phyloP scores from a whole-genome alignment of 2,113 vertebrate species.

The Corythaixoides concolor region DNA sequence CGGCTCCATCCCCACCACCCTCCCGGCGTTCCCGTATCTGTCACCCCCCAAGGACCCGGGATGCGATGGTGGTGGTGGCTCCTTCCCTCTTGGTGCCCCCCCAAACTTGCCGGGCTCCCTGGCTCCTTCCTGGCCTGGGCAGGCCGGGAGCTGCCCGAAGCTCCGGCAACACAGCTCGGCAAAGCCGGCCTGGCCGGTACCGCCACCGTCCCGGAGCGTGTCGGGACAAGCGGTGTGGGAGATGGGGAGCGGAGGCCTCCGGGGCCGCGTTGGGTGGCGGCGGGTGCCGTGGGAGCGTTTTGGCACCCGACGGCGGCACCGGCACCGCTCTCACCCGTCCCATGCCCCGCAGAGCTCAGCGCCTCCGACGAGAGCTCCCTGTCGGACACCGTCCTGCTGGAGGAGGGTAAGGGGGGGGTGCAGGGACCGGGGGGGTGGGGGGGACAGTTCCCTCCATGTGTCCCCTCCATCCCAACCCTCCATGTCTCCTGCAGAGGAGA shows the following conservation, averaged over 20 bases:
- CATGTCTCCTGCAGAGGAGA: background rate
- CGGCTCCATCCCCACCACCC: background rate
- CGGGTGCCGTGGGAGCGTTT: background rate
- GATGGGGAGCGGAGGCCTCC: background rate
- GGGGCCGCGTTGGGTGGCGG: background rate
- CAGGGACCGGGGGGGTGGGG: background rate
- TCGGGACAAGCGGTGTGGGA: slow-evolving; percentile 23
- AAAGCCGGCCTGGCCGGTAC: slow-evolving; percentile 45
- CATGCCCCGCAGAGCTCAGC: background rate
- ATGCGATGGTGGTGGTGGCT: rapidly evolving
- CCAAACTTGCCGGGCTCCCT: background rate
- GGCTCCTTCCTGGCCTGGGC: background rate
- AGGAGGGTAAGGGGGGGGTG: slow-evolving; percentile 14
- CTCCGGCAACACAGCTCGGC: background rate
- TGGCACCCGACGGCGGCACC: background rate
- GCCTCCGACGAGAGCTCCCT: background rate
- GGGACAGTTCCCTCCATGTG: background rate
- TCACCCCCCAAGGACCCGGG: background rate
- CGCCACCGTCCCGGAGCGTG: background rate
- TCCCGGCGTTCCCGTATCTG: rapidly evolving
- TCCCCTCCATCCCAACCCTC: background rate
- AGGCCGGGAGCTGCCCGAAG: slow-evolving; percentile 8
- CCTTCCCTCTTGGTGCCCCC: background rate
- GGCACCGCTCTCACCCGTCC: background rate
- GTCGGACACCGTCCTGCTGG: background rate